phyloP scores from a whole-genome alignment of 2,113 vertebrate species.

The Nerophis lumbriciformis region DNA sequence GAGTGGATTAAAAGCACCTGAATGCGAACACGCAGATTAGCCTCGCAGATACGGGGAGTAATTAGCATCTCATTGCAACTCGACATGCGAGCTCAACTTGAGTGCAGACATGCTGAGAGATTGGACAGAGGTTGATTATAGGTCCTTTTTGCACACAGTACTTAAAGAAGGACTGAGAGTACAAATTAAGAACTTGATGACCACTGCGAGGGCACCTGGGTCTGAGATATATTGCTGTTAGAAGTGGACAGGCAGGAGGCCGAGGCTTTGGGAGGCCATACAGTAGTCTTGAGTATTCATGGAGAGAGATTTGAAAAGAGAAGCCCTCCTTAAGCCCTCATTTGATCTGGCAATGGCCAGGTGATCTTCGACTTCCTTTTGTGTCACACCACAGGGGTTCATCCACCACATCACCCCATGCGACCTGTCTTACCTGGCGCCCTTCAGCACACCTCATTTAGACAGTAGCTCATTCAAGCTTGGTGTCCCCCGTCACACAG shows the following conservation, averaged over 20 bases:
- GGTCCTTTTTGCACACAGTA: slow-evolving; percentile 66
- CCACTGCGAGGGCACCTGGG: slow-evolving; percentile 56
- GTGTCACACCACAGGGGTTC: slow-evolving; percentile 61
- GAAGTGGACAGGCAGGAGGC: slow-evolving; percentile 57
- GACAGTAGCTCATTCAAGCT: slow-evolving; percentile 42
- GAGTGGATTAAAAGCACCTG: slow-evolving; percentile 68
- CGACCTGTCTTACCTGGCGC: slow-evolving; percentile 66
- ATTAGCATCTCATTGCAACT: slow-evolving; percentile 70
- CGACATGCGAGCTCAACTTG: slow-evolving; percentile 62
- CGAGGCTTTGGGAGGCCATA: slow-evolving; percentile 44
- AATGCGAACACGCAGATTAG: slow-evolving; percentile 66
- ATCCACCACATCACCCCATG: slow-evolving; percentile 44
- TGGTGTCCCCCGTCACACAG: slow-evolving; percentile 42
- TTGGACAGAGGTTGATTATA: slow-evolving; percentile 68
- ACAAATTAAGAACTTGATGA: slow-evolving; percentile 68
- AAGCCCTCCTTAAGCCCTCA: slow-evolving; percentile 61
- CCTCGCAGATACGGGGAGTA: slow-evolving; percentile 62
- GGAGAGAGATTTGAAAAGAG: slow-evolving; percentile 63
- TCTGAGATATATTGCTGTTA: slow-evolving; percentile 52
- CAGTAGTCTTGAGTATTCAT: slow-evolving; percentile 68
- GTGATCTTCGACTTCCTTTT: slow-evolving; percentile 67
- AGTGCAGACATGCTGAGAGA: slow-evolving; percentile 64
- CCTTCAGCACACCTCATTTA: slow-evolving; percentile 65
- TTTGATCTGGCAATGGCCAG: slow-evolving; percentile 70
- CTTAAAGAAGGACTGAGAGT: slow-evolving; percentile 63